Conservation (phyloP, 92 coral and sea anemone species). For the Heteractis magnifica region DNA sequence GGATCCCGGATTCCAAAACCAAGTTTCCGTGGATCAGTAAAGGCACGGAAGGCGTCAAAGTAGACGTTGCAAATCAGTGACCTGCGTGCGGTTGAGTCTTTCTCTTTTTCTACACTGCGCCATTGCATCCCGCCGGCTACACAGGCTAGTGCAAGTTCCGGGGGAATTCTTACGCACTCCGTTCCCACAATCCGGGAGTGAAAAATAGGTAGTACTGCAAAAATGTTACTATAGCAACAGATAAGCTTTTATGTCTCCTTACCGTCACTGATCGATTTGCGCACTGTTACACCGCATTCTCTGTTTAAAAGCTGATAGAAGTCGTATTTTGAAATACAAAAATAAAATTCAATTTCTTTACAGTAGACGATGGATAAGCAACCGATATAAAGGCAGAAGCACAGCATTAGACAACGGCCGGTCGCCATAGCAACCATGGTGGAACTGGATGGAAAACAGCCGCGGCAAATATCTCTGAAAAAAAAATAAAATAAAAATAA, state of each 20-base stretch:
- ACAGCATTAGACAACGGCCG: not conserved
- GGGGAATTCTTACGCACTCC: too few relatives aligned
- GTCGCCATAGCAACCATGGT: not conserved
- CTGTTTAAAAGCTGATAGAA: constrained; percentile 1
- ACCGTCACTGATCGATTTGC: constrained; percentile 3
- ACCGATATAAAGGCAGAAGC: not conserved
- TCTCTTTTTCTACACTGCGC: too few relatives aligned
- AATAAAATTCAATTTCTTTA: not conserved
- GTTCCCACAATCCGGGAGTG: too few relatives aligned
- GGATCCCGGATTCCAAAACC: too few relatives aligned
- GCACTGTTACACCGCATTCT: not conserved
- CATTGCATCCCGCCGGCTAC: not conserved
- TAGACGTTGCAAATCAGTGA: too few relatives aligned
- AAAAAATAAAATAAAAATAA: not conserved
- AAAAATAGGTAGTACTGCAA: not conserved
- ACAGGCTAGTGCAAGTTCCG: not conserved
- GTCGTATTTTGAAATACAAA: not conserved
- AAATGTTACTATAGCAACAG: not conserved
- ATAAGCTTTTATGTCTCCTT: not conserved
- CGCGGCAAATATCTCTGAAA: not conserved
- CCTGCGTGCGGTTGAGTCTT: too few relatives aligned
- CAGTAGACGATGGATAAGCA: constrained; percentile 7
- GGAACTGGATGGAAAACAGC: not conserved
- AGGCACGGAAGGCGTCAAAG: not conserved
- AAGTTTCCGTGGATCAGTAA: not conserved